Percentiles rank a stretch among this genome's conserved stretches.
These are phyloP conservation scores for Limosa lapponica DNA, from an alignment of 2,797 vertebrate species.

Conservation along the genomic window DNA sequence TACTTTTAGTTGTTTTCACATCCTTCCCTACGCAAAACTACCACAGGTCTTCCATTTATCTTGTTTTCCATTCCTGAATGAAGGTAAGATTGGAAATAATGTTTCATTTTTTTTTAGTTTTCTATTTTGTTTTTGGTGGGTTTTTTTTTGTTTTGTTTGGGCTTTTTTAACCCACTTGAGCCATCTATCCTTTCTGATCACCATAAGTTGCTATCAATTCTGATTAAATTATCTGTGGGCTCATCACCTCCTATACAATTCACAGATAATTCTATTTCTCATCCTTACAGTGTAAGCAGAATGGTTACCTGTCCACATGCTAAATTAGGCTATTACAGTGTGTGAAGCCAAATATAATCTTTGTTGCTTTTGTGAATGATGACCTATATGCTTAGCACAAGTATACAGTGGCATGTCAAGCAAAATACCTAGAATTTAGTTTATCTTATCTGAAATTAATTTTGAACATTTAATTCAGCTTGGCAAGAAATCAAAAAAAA, in stretches of 20 bases:
- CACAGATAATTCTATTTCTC: not conserved
- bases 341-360: not conserved
- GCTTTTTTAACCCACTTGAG: not conserved
- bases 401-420: not conserved
- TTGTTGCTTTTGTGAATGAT: not conserved
- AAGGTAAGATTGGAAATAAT: not conserved
- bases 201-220: not conserved
- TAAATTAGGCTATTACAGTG: not conserved
- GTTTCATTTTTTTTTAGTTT: not conserved
- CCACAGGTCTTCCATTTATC: accelerated
- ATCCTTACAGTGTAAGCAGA: not conserved
- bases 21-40: not conserved
- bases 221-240: not conserved
- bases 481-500: not conserved
- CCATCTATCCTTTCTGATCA: not conserved
- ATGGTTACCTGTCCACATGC: not conserved
- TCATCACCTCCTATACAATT: not conserved
- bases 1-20: not conserved
- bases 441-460: not conserved
- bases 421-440: not conserved
- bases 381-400: not conserved
- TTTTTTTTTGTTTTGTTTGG: not conserved
- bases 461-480: not conserved
- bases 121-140: not conserved
- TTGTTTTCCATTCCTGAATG: not conserved